Conservation (phyloP, 2,888 invertebrate genomes). For the Drosophila greeni region DNA sequence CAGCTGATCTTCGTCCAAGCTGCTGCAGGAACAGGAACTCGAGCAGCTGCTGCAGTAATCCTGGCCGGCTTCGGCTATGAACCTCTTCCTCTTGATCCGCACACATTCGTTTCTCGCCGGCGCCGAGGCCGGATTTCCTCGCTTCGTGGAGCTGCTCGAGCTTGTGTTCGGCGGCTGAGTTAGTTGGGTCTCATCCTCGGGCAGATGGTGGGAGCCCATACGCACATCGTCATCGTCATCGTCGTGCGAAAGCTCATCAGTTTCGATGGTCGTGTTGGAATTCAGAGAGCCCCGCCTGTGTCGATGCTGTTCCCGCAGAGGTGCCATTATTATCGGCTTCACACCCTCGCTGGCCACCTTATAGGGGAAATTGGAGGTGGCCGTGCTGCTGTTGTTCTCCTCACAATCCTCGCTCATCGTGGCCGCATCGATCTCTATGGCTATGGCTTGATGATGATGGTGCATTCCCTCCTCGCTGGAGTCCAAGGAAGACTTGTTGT, state of each 20-base stretch:
- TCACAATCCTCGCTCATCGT: constrained; percentile 61
- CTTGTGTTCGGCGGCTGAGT: constrained; percentile 48
- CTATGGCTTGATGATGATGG: constrained; percentile 60
- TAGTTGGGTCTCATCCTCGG: constrained; percentile 55
- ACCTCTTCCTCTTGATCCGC: constrained; percentile 75
- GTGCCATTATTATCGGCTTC: constrained; percentile 67
- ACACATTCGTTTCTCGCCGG: constrained; percentile 71
- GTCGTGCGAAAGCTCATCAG: constrained; percentile 69
- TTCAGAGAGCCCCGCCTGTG: constrained; percentile 61
- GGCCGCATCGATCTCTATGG: constrained; percentile 77
- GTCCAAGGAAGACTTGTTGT: constrained; percentile 75
- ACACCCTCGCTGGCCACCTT: constrained; percentile 68
- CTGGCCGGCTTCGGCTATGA: constrained; percentile 63
- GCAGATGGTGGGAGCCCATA: constrained; percentile 44
- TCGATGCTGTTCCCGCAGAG: constrained; percentile 60
- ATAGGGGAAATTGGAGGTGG: constrained; percentile 74
- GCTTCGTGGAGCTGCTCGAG: constrained; percentile 56
- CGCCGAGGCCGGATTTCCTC: constrained; percentile 48
- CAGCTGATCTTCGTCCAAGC: constrained; percentile 66
- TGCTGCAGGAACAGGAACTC: constrained; percentile 75
- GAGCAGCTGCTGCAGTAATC: constrained; percentile 75
- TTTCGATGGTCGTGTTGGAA: constrained; percentile 73
- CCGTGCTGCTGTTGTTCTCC: constrained; percentile 75
- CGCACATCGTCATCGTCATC: constrained; percentile 65
- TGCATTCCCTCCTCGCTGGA: constrained; percentile 68